These are phyloP conservation scores for Trachemys scripta DNA, from an alignment of 2,113 vertebrate species.

Conservation along the genomic window DNA sequence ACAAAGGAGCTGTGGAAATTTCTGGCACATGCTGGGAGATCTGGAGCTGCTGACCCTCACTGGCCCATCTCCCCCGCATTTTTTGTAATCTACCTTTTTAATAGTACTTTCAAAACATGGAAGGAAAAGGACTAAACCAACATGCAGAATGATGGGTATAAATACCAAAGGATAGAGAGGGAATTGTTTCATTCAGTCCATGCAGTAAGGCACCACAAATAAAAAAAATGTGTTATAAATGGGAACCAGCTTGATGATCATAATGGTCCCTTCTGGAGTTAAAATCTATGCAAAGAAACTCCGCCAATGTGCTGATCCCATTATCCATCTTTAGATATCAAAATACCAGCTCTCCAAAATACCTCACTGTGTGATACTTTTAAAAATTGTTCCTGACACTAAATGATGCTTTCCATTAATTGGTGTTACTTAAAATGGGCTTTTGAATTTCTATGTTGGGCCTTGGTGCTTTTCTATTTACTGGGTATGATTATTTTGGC, in stretches of 20 bases:
- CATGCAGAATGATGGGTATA: not conserved
- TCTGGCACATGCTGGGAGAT: not conserved
- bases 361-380: not conserved
- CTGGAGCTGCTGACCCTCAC: not conserved
- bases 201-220: not conserved
- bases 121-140: not conserved
- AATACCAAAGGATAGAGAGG: not conserved
- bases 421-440: too few species aligned
- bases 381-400: not conserved
- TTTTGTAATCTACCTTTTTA: not conserved
- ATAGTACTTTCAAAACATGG: not conserved
- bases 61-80: not conserved
- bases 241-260: not conserved
- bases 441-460: not conserved
- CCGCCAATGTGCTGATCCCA: rapidly evolving
- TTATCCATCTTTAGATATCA: not conserved
- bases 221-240: not conserved
- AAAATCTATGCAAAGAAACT: not conserved
- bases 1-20: not conserved
- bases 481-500: not conserved
- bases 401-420: rapidly evolving
- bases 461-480: not conserved
- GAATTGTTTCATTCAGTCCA: not conserved
- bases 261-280: not conserved
- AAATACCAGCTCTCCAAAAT: not conserved